phyloP scores from a whole-genome alignment of 2,113 vertebrate species.

The Aphelocoma coerulescens region DNA sequence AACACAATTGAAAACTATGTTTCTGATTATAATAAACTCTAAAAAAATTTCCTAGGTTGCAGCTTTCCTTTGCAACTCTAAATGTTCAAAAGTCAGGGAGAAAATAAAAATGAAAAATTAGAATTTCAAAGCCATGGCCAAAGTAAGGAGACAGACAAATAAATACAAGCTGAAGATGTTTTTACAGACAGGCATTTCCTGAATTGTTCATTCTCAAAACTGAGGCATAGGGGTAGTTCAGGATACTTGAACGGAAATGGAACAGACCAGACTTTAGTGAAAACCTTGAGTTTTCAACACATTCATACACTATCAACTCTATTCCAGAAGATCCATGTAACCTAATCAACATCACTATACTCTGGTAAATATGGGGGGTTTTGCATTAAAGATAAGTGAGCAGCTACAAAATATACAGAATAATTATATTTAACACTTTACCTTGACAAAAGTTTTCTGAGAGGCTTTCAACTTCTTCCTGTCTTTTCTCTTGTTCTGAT shows the following conservation, averaged over 20 bases:
- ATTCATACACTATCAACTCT: neutral
- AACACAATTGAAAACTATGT: neutral
- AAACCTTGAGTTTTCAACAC: neutral
- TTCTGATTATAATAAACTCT: neutral
- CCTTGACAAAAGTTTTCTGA: neutral
- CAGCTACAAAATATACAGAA: neutral
- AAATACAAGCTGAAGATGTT: neutral
- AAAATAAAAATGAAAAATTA: neutral
- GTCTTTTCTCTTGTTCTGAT: neutral
- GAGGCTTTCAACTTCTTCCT: neutral
- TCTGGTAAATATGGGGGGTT: neutral
- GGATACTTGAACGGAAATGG: neutral
- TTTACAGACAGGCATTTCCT: neutral
- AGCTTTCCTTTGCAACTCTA: neutral
- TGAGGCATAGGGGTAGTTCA: rapidly evolving
- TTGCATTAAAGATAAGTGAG: neutral
- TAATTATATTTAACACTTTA: neutral
- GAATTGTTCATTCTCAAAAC: neutral
- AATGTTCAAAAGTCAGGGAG: neutral
- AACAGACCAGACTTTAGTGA: neutral
- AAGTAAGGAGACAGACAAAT: neutral
- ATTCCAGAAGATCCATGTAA: neutral
- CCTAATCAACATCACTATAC: neutral
- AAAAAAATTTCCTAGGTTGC: neutral
- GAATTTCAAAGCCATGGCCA: neutral